These are phyloP conservation scores for Stenurella melanura DNA, from an alignment of 2,888 invertebrate genomes.

Conservation along the genomic window DNA sequence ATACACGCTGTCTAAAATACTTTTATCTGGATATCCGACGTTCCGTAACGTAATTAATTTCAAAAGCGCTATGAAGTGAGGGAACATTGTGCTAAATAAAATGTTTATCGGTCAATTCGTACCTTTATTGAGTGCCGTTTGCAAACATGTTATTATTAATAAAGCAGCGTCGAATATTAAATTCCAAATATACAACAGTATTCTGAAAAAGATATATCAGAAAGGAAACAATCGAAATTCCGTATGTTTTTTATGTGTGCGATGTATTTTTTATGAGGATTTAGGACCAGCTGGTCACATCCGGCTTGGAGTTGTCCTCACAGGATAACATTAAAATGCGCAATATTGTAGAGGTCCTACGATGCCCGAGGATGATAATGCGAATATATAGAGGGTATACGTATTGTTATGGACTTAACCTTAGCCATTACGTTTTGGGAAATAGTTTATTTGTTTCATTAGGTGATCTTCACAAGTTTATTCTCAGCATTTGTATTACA, in stretches of 20 bases:
- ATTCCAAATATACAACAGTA: not conserved
- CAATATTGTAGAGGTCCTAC: slow-evolving; percentile 37
- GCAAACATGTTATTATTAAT: not conserved
- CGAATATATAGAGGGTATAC: slow-evolving; percentile 6
- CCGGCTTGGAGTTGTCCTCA: slow-evolving; percentile 42
- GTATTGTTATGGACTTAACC: not conserved
- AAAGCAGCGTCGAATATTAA: not conserved
- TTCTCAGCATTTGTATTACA: not conserved
- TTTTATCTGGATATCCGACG: too few species aligned
- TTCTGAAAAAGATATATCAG: slow-evolving; percentile 3
- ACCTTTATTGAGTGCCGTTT: not conserved
- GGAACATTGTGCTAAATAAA: not conserved
- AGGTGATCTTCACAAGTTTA: not conserved
- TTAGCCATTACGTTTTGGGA: not conserved
- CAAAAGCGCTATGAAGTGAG: too few species aligned
- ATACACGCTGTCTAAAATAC: too few species aligned
- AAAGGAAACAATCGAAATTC: slow-evolving; percentile 22
- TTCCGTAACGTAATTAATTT: too few species aligned
- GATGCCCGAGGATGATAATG: slow-evolving; percentile 27
- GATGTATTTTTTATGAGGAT: slow-evolving; percentile 48
- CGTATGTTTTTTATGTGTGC: slow-evolving; percentile 33
- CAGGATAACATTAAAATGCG: slow-evolving; percentile 51
- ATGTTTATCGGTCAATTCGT: not conserved
- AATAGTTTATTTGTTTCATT: slow-evolving; percentile 23
- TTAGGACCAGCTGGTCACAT: slow-evolving; percentile 43